Base-by-base conservation (phyloP, 2,888 invertebrate species). In the Spilosoma lubricipeda region DNA sequence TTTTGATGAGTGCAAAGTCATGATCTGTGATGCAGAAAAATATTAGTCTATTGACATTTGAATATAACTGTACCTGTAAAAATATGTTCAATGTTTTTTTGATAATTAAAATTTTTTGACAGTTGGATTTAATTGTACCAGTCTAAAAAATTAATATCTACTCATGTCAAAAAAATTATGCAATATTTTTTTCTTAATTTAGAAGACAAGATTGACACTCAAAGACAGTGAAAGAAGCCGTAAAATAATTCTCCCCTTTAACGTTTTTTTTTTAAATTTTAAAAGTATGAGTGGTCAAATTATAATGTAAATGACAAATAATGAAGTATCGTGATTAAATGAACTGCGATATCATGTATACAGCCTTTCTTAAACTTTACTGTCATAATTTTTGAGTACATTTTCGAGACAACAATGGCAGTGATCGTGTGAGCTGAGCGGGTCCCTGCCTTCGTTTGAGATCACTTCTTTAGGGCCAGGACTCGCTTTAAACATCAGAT, bases 401-500 rank as follows among this genome's bases (percentile, higher is more conserved):
- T 88, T 90, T 88, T 90, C 88, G 88, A 90, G 87, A 90, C 87
- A 86, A 82, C 82, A 87, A 87, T 90, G 93, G 93, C 93, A 93
- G 93, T 93, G 91, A 87, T 86, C 78, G 78, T 81, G 80, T 88
- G 82, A 88, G 85, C 85, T 80, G 75, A 70, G 77, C 79, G 83
- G 85, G 87, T 88, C 88, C 82, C 80, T 77, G 83, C 89, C 91
- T 85, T 80, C 84, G 85, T 89, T 92, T 94, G 95, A 95, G 95
- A 95, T 95, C 95, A 92, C 94, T 93, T 92, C 93, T 89, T 88
- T 88, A 90, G 88, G 88, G 91, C 88, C 82, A 85, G 86, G 87
- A 87, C 87, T 84, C 87, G 85, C 88, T 81, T 73, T 76, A 80
- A 81, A 79, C 79, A 83, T 81, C 86, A 84, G 82, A 82, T 86